phyloP scores from a whole-genome alignment of 2,797 vertebrate species.

The Acrossocheilus wenchowensis region DNA sequence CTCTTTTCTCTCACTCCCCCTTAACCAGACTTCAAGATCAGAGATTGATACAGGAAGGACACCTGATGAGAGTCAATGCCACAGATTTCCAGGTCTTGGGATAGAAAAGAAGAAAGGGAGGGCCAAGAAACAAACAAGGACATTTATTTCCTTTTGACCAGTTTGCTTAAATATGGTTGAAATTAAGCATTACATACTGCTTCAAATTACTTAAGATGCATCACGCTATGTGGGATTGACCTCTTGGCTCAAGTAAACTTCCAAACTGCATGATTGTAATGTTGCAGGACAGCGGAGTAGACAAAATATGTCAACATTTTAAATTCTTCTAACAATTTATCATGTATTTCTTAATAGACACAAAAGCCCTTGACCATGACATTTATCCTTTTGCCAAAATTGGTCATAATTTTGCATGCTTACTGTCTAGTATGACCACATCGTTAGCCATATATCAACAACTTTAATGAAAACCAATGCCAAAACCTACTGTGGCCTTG shows the following conservation, averaged over 20 bases:
- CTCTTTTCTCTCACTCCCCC: conserved; percentile 70
- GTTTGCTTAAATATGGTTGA: conserved; percentile 36
- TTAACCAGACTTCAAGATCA: conserved; percentile 59
- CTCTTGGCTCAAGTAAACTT: background rate
- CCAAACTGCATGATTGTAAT: background rate
- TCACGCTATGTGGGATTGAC: background rate
- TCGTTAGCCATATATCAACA: conserved; percentile 19
- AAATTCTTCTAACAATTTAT: background rate
- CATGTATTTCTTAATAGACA: background rate
- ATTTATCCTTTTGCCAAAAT: background rate
- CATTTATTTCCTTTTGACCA: background rate
- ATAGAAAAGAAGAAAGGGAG: conserved; percentile 65
- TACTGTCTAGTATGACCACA: conserved; percentile 17
- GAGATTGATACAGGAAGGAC: conserved; percentile 83
- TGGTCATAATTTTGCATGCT: background rate
- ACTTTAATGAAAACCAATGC: background rate
- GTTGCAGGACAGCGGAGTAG: background rate
- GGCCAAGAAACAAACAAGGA: conserved; percentile 46
- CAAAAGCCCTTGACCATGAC: background rate
- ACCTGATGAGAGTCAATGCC: conserved; percentile 83
- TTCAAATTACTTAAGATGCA: background rate
- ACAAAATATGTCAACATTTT: background rate
- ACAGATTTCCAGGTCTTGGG: conserved; percentile 80
- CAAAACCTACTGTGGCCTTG: conserved; percentile 17
- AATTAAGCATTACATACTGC: background rate